Conservation (phyloP, 2,113 vertebrate species). For the Malaclemys terrapin region DNA sequence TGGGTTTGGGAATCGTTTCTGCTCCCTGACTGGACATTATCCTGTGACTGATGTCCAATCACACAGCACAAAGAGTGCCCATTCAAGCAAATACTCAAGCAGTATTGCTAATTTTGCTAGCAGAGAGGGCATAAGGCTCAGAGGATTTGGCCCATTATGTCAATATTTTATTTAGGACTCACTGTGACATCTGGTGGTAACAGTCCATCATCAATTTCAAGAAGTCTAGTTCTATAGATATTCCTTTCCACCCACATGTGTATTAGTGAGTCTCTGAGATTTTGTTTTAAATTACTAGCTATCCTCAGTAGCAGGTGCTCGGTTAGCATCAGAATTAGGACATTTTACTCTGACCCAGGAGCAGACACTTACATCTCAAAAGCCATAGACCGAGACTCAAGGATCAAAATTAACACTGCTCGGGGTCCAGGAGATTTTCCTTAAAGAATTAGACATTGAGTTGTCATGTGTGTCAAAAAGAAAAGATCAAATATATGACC, state of each 20-base stretch:
- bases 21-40: no score
- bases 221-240: not conserved
- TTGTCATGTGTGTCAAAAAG: not conserved
- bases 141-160: not conserved
- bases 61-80: no score
- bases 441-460: not conserved
- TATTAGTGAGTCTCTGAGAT: fast-evolving
- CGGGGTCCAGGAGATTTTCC: not conserved
- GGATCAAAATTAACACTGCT: not conserved
- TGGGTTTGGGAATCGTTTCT: no score
- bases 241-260: fast-evolving
- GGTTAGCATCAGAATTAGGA: not conserved
- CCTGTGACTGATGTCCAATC: no score
- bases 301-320: not conserved
- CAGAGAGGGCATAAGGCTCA: no score
- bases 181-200: not conserved
- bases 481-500: not conserved
- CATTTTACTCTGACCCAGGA: not conserved
- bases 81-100: no score
- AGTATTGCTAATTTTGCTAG: no score
- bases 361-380: not conserved
- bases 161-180: not conserved
- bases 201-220: not conserved
- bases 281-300: not conserved
- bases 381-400: not conserved